Evolutionary conservation across 2,113 vertebrate species (phyloP).

Genomic region (Probosciger aterrimus): DNA sequence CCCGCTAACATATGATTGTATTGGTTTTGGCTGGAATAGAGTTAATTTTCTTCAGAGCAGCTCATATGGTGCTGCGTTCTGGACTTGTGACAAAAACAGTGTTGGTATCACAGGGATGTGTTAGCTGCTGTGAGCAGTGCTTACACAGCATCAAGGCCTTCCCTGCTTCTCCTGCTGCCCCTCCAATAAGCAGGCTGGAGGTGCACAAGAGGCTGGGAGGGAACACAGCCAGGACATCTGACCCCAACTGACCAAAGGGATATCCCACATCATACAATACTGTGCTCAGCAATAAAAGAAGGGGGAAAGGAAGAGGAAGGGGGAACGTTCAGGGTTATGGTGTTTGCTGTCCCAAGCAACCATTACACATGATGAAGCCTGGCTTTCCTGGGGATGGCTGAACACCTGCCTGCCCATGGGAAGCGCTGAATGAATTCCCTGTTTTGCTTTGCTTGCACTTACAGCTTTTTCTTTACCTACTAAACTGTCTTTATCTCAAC

Average conservation of each 20-base stretch:
- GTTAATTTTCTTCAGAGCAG: neutral
- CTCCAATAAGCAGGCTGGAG: neutral
- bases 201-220: neutral
- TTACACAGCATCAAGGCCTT: no score
- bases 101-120: no score
- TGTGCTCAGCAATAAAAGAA: neutral
- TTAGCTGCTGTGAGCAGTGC: neutral
- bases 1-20: neutral
- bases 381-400: neutral
- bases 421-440: neutral
- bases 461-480: neutral
- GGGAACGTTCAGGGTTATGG: fast-evolving
- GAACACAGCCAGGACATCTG: neutral
- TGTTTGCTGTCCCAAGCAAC: fast-evolving
- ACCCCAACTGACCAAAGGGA: neutral
- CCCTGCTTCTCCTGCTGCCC: neutral
- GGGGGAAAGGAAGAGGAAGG: neutral
- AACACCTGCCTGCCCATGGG: neutral
- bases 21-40: neutral
- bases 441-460: fast-evolving
- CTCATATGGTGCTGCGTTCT: neutral
- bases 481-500: neutral
- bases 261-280: neutral
- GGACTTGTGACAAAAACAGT: neutral
- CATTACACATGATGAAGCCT: fast-evolving